Conservation (phyloP, 2,888 invertebrate species). For the Diaperis boleti region DNA sequence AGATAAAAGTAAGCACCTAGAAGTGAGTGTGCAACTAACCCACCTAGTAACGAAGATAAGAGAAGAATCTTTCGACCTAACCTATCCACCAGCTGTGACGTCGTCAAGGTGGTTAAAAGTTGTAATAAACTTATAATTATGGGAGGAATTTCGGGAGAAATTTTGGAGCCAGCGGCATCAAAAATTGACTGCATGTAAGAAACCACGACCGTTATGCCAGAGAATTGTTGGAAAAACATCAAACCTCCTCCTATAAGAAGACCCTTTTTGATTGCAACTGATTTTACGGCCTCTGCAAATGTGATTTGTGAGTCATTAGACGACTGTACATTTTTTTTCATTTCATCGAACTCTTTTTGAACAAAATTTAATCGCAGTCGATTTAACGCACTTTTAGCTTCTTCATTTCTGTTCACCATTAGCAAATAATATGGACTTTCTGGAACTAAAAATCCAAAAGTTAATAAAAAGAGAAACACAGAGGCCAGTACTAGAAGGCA, state of each 20-base stretch:
- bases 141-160: conserved; percentile 74
- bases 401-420: conserved; percentile 60
- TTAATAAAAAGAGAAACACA: conserved; percentile 45
- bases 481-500: conserved; percentile 49
- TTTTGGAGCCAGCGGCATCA: conserved; percentile 60
- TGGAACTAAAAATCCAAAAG: conserved; percentile 47
- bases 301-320: background rate
- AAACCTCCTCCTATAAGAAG: conserved; percentile 61
- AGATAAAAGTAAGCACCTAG: conserved; percentile 52
- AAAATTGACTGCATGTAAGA: conserved; percentile 83
- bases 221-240: conserved; percentile 59
- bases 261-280: conserved; percentile 52
- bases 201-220: conserved; percentile 81
- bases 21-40: conserved; percentile 69
- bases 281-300: conserved; percentile 7
- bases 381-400: background rate
- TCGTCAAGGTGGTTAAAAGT: conserved; percentile 80
- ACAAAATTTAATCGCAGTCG: conserved; percentile 48
- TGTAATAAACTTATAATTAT: conserved; percentile 84
- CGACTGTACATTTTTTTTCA: conserved; percentile 21
- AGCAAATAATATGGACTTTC: conserved; percentile 54
- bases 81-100: conserved; percentile 76
- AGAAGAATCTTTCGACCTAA: conserved; percentile 80
- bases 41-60: conserved; percentile 75
- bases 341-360: conserved; percentile 43